phyloP scores from a whole-genome alignment of 2,888 invertebrate species.

The Mycalesis mineus region DNA sequence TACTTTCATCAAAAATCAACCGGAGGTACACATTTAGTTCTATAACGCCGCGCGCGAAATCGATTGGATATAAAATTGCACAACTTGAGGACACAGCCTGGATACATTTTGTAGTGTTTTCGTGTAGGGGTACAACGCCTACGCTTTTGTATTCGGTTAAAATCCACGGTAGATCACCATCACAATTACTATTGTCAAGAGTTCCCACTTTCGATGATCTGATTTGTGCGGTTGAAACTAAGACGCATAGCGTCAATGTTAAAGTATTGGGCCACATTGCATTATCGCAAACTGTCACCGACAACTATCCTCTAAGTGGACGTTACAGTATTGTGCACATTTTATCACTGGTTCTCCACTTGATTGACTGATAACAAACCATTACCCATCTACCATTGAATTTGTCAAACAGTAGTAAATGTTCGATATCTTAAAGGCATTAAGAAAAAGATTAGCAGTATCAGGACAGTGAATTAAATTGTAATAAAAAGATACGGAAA shows the following conservation, averaged over 20 bases:
- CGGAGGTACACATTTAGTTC: constrained; percentile 33
- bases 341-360: not conserved
- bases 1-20: constrained; percentile 29
- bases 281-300: not conserved
- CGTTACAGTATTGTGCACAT: not conserved
- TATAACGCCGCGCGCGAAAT: constrained; percentile 30
- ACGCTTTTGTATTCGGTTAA: constrained; percentile 7
- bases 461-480: not conserved
- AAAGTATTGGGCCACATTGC: not conserved
- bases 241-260: not conserved
- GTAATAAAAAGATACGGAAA: not conserved
- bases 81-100: constrained; percentile 33
- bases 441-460: not conserved
- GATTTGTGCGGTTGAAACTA: not conserved
- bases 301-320: not conserved
- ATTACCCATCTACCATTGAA: not conserved
- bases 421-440: not conserved
- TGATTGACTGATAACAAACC: not conserved
- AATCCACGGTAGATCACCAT: constrained; percentile 6
- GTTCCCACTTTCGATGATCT: not conserved
- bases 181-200: constrained; percentile 13
- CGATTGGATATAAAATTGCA: constrained; percentile 31
- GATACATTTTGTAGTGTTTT: constrained; percentile 26
- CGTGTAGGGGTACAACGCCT: not conserved
- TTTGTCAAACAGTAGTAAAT: not conserved